phyloP scores from a whole-genome alignment of 2,797 vertebrate species.

The Cyprinella venusta region DNA sequence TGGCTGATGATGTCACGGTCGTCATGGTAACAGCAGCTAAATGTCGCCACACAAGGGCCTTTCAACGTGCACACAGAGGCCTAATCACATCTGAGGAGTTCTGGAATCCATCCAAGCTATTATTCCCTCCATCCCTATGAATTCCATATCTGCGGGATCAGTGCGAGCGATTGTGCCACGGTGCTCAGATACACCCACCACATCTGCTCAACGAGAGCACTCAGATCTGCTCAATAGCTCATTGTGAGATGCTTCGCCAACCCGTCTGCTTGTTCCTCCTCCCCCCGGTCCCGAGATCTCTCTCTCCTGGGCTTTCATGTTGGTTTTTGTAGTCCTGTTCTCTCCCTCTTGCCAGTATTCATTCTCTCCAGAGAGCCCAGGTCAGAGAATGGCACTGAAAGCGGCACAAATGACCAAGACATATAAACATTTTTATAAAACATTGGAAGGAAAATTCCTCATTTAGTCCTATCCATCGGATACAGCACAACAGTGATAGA shows the following conservation, averaged over 20 bases:
- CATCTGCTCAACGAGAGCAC: constrained; percentile 58
- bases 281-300: constrained; percentile 8
- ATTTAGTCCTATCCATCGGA: not conserved
- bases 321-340: constrained; percentile 18
- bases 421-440: too few relatives aligned
- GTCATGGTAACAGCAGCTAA: constrained; percentile 45
- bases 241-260: constrained; percentile 53
- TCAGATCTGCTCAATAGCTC: constrained; percentile 55
- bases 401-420: not conserved
- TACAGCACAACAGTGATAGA: too few relatives aligned
- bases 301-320: not conserved
- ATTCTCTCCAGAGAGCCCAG: not conserved
- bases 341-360: constrained; percentile 2
- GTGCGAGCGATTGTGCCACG: constrained; percentile 40
- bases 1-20: constrained; percentile 47
- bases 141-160: constrained; percentile 55
- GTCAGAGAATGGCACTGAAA: not conserved
- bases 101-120: constrained; percentile 41
- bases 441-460: not conserved
- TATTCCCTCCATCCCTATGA: constrained; percentile 44
- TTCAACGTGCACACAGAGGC: constrained; percentile 44
- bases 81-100: constrained; percentile 50
- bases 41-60: constrained; percentile 48
- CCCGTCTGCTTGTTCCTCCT: constrained; percentile 17
- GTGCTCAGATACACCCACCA: constrained; percentile 52